Percentiles rank a stretch among this genome's conserved stretches.
These are phyloP conservation scores for Meloidogyne exigua DNA, from an alignment of 1,140 invertebrate species.

Conservation along the genomic window DNA sequence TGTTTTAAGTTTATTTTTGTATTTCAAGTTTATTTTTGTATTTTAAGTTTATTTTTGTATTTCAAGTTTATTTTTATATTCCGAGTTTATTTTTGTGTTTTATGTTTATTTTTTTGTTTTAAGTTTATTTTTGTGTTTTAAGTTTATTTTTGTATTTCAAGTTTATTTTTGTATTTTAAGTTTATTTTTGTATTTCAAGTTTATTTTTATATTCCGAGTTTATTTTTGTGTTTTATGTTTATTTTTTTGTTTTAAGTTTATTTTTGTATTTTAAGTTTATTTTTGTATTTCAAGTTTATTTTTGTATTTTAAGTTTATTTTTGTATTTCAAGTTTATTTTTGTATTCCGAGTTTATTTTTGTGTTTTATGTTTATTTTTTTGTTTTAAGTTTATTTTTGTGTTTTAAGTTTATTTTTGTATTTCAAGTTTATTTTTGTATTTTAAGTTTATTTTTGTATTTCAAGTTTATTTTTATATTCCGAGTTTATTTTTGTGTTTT, in stretches of 20 bases:
- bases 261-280: slow-evolving; percentile 6
- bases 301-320: not conserved
- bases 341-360: not conserved
- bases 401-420: slow-evolving; percentile 2
- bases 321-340: not conserved
- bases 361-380: not conserved
- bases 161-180: too few species aligned
- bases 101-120: not conserved
- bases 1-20: slow-evolving; percentile 13
- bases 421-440: slow-evolving; percentile 55
- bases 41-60: slow-evolving; percentile 4
- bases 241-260: too few species aligned
- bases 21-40: not conserved
- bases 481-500: slow-evolving; percentile 5
- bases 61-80: not conserved
- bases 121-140: not conserved
- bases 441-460: slow-evolving; percentile 46
- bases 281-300: too few species aligned
- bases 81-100: not conserved
- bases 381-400: slow-evolving; percentile 12
- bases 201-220: slow-evolving; percentile 58
- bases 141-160: slow-evolving; percentile 8
- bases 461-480: too few species aligned
- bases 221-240: too few species aligned
- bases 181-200: slow-evolving; percentile 40